Conservation (phyloP, 2,113 vertebrate species). For the Phaethon lepturus region DNA sequence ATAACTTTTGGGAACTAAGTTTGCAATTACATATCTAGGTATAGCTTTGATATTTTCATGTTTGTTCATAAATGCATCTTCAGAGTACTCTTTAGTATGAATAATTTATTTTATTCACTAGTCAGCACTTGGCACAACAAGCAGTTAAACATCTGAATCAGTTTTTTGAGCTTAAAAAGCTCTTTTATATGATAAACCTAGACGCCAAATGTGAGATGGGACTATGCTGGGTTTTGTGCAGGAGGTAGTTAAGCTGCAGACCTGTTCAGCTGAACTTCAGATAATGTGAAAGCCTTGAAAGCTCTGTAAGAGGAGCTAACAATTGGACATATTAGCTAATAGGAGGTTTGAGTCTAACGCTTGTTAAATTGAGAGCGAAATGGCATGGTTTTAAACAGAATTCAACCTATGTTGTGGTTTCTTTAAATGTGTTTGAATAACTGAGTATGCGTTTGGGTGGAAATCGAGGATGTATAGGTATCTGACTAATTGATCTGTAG, state of each 20-base stretch:
- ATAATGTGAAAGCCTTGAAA: not conserved
- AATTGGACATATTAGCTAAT: not conserved
- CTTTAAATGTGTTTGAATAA: not conserved
- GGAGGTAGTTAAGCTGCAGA: not conserved
- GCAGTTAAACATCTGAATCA: not conserved
- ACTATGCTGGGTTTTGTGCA: not conserved
- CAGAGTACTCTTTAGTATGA: not conserved
- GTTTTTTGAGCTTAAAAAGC: not conserved
- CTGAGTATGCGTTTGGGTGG: not conserved
- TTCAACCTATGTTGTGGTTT: not conserved
- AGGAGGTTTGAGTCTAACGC: not conserved
- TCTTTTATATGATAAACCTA: not conserved
- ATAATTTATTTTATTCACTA: not conserved
- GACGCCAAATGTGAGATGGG: not conserved
- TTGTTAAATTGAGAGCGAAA: not conserved
- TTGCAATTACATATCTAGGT: not conserved
- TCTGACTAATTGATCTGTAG: not conserved
- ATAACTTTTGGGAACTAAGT: not conserved
- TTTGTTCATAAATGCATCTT: not conserved
- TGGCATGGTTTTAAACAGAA: not conserved
- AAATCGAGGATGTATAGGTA: not conserved
- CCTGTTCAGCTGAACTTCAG: not conserved
- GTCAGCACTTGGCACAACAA: not conserved
- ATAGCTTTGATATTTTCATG: not conserved
- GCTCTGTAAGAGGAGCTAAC: not conserved